Evolutionary conservation across 23 tunicate genomes (phyloP), one percentile per base, ranked within the genome.

Genomic region (Phallusia fumigata): DNA sequence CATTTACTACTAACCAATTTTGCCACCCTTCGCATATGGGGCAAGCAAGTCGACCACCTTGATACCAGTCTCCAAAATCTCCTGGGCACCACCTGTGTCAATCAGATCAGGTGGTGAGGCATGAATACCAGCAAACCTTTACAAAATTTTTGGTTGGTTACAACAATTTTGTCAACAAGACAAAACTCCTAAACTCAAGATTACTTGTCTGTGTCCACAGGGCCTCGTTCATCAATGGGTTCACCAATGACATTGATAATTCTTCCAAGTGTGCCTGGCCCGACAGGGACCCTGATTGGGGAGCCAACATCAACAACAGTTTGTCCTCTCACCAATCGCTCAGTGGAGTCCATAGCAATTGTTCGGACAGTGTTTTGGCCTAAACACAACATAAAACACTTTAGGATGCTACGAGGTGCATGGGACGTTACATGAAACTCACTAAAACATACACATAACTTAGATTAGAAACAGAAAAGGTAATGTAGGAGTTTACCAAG

Each of bases 281-380:
- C 99, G 45, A 97, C 99, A 19, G 99, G 99, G 28, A 97, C 99
- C 69, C 78, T 80, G 75, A 97, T 97, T 30, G 99, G 97, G 16
- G 93, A 91, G n/a, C 99, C 99, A 52, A 89, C 96, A 76, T 97
- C 99, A 75, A 92, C 95, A 64, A 96, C 97, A 65, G 79, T 80
- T 75, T 97, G 99, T 10, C 99, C 99, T 75, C 99, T 87, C 75
- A 97, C 94, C 77, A 97, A 80, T 79, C 99, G 87, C 80, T 97
- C 97, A 21, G 99, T 97, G 53, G 99, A 94, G 82, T 97, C 99
- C 99, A 97, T 97, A 88, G 99, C 99, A 97, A 97, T 97, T 26
- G 99, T 97, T 16, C 99, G 99, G 33, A 97, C 99, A 35, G 99
- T 97, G 95, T 97, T 97, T 50, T 97, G 99, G 33, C 99, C 98